Evolutionary conservation across 2,113 vertebrate species (phyloP).

Genomic region (Notiomystis cincta): DNA sequence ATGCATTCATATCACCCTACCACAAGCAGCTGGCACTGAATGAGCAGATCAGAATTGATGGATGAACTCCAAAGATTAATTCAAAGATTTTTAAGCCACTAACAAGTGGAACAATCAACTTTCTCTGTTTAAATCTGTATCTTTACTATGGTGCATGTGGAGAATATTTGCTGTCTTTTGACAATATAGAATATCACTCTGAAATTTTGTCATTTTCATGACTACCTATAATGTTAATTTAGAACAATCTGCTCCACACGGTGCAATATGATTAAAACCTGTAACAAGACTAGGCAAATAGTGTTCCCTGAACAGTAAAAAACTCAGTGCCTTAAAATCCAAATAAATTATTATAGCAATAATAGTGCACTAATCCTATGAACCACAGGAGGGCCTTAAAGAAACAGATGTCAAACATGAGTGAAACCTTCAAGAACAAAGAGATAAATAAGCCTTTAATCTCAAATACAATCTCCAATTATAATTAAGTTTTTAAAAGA

Average conservation of each 20-base stretch:
- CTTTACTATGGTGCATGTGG: background rate
- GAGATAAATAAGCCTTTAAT: background rate
- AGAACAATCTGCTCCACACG: background rate
- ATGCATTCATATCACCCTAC: background rate
- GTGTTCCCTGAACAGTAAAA: background rate
- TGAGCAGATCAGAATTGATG: background rate
- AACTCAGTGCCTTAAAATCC: background rate
- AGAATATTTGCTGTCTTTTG: background rate
- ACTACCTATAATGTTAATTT: background rate
- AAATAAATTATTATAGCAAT: background rate
- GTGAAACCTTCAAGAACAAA: background rate
- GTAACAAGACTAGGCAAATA: background rate
- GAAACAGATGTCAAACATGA: background rate
- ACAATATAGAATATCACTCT: background rate
- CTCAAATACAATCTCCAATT: background rate
- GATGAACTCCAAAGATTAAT: background rate
- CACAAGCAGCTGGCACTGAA: background rate
- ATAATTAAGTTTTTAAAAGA: background rate
- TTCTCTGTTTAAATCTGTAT: background rate
- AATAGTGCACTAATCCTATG: background rate
- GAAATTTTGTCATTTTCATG: background rate
- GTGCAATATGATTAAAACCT: background rate
- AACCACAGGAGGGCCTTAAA: background rate
- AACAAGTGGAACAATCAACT: background rate
- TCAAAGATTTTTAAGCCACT: background rate